Evolutionary conservation across 2,797 vertebrate species (phyloP), one percentile per base, ranked within the genome.

Genomic region (Lacerta bilineata): DNA sequence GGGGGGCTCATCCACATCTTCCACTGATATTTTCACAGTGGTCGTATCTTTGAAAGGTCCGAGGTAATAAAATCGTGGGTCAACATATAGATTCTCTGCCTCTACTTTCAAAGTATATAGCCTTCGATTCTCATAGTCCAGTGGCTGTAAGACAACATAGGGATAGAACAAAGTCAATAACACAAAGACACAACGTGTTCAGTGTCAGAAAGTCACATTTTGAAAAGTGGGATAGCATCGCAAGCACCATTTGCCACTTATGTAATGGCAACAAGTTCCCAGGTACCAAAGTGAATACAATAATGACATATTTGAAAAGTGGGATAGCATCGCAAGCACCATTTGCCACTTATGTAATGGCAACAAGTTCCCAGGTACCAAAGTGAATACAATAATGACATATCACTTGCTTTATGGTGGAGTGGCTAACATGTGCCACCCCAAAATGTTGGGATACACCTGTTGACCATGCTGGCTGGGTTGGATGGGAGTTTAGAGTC

Each of bases 1-100:
- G 0, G 99, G 98, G 41, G 98, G 98, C 90, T 99, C 98, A 79
- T 99, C 98, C 89, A 98, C 97, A 80, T 99, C 99, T 94, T 99
- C 98, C 88, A 99, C 97, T 0, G 96, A 88, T 82, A 99, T 97
- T 97, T 98, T 98, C 89, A 99, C 93, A 85, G 96, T 97, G 46
- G 98, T 97, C 10, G 98, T 98, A 79, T 99, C 98, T 95, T 98
- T 97, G 94, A 98, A 99, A 80, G 98, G 98, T 0, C 98, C 98
- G 64, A 97, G 95, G 46, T 98, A 98, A 94, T 98, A 97, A 95
- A 98, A 98, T 41, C 97, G 98, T 0, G 98, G 97, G 93, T 98
- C 98, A 89, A 98, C 94, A 20, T 98, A 97, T 18, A 94, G 96
- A 83, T 99, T 99, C 89, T 98, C 98, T 95, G 98, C 99, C 96